Evolutionary conservation across 1,140 invertebrate species (phyloP).

Genomic region (Sitodiplosis mosellana): DNA sequence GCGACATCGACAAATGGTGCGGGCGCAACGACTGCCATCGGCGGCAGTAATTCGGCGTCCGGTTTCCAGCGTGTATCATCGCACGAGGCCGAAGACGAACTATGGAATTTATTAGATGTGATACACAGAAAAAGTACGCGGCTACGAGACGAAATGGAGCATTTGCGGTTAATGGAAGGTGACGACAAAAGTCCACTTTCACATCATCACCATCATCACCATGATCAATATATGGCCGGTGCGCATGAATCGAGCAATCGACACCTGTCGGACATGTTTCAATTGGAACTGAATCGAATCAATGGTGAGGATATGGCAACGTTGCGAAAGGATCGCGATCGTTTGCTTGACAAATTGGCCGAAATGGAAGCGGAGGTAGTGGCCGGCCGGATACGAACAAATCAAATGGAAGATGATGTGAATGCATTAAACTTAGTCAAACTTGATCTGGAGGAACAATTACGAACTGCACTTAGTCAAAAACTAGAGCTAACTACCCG

Average conservation of each 20-base stretch:
- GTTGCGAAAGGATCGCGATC: slow-evolving; percentile 48
- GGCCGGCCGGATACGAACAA: slow-evolving; percentile 38
- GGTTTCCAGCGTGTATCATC: neutral
- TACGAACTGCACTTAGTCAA: slow-evolving; percentile 33
- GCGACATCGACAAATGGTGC: slow-evolving; percentile 24
- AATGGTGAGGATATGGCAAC: slow-evolving; percentile 28
- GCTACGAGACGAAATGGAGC: slow-evolving; percentile 53
- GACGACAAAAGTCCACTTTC: neutral
- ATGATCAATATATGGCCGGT: too few species aligned
- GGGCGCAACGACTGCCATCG: slow-evolving; percentile 11
- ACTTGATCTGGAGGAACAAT: slow-evolving; percentile 39
- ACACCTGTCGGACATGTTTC: slow-evolving; percentile 2
- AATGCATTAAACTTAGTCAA: slow-evolving; percentile 36
- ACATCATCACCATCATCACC: too few species aligned
- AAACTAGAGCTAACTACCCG: slow-evolving; percentile 29
- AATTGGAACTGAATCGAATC: slow-evolving; percentile 19
- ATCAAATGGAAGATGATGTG: slow-evolving; percentile 36
- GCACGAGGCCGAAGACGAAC: slow-evolving; percentile 51
- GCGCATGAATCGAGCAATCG: slow-evolving; percentile 1
- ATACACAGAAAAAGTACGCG: slow-evolving; percentile 61
- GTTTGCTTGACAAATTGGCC: slow-evolving; percentile 43
- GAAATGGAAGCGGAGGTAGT: slow-evolving; percentile 53
- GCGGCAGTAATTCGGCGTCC: slow-evolving; percentile 1
- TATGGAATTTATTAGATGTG: slow-evolving; percentile 67
- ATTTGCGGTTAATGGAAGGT: slow-evolving; percentile 16